These are phyloP conservation scores for Desmodus rotundus DNA, from an alignment of 2,113 vertebrate species.

Conservation along the genomic window DNA sequence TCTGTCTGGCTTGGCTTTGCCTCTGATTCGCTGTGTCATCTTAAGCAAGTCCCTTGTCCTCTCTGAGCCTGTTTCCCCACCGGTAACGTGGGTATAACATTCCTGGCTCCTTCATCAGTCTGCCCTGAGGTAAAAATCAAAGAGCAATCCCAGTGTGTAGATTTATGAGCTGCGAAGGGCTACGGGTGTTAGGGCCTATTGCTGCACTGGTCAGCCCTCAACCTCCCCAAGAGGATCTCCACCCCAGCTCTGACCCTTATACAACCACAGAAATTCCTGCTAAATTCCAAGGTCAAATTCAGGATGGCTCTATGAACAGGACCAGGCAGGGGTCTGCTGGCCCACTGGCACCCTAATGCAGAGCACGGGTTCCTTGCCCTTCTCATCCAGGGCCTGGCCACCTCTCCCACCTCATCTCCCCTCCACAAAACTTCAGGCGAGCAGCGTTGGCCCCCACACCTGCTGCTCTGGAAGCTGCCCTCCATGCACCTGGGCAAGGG, in stretches of 20 bases:
- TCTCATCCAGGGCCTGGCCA: neutral
- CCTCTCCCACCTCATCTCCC: neutral
- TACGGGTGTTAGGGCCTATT: neutral
- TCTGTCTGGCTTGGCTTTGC: neutral
- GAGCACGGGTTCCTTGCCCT: neutral
- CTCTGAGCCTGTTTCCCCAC: neutral
- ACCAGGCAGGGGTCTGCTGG: neutral
- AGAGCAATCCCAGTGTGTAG: fast-evolving
- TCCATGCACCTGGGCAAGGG: neutral
- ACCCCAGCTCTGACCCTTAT: neutral
- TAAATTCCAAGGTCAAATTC: neutral
- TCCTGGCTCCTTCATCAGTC: neutral
- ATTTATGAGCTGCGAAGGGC: neutral
- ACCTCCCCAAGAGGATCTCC: neutral
- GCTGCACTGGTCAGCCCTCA: neutral
- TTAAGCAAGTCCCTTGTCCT: neutral
- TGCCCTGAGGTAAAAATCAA: neutral
- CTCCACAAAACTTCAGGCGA: neutral
- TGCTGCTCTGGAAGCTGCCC: neutral
- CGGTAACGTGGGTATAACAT: neutral
- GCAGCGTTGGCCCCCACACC: neutral
- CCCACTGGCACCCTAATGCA: neutral
- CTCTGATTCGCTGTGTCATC: neutral
- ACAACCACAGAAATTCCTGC: neutral
- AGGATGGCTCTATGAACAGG: neutral